These are phyloP conservation scores for Stenodera caucasica DNA, from an alignment of 2,888 invertebrate genomes.

Conservation along the genomic window DNA sequence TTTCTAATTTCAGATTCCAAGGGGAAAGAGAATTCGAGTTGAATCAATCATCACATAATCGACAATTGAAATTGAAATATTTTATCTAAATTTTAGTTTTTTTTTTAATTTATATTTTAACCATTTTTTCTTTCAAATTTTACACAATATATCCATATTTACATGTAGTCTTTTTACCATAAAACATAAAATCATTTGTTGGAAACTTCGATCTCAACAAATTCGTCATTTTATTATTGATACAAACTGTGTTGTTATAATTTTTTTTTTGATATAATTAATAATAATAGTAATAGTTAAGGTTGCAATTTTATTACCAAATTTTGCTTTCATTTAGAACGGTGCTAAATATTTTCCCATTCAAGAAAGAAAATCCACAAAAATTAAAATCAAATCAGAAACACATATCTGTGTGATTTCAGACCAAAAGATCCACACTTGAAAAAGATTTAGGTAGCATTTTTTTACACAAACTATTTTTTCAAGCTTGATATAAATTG, in stretches of 20 bases:
- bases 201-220: background rate
- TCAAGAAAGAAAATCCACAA: too few relatives aligned
- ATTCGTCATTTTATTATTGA: background rate
- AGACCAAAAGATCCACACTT: slow-evolving; percentile 40
- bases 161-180: slow-evolving; percentile 4
- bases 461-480: slow-evolving; percentile 48
- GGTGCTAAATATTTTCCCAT: background rate
- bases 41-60: slow-evolving; percentile 53
- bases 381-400: slow-evolving; percentile 29
- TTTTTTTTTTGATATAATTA: background rate
- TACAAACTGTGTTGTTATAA: background rate
- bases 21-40: slow-evolving; percentile 68
- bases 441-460: slow-evolving; percentile 41
- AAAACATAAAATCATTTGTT: background rate
- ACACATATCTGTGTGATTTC: slow-evolving; percentile 47
- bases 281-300: background rate
- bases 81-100: slow-evolving; percentile 23
- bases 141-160: background rate
- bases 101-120: slow-evolving; percentile 12
- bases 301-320: background rate
- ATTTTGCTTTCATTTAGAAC: slow-evolving; percentile 16
- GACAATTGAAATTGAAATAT: slow-evolving; percentile 14
- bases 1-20: slow-evolving; percentile 69
- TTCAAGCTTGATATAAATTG: slow-evolving; percentile 51
- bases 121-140: background rate